Conservation (phyloP, 1,140 invertebrate species). For the Zaprionus inermis region DNA sequence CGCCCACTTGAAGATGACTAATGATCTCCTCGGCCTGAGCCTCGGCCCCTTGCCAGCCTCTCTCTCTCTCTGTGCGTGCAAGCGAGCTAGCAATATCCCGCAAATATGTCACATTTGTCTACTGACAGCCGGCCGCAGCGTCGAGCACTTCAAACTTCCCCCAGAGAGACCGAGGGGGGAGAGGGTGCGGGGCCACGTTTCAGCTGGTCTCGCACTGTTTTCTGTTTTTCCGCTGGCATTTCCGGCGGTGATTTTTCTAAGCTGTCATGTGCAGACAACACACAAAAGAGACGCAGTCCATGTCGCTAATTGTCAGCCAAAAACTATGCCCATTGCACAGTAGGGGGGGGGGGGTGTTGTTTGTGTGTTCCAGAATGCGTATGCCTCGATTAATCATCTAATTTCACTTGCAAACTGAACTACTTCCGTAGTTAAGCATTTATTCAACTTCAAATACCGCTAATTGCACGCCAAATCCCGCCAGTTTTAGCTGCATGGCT, state of each 20-base stretch:
- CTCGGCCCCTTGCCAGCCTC: not conserved
- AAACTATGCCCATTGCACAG: constrained; percentile 45
- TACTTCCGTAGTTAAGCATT: too few relatives aligned
- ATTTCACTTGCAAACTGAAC: too few relatives aligned
- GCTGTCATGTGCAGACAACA: constrained; percentile 73
- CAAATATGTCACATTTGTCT: constrained; percentile 79
- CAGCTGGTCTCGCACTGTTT: not conserved
- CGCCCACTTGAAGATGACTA: constrained; percentile 80
- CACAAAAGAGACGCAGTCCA: constrained; percentile 50
- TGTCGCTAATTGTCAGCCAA: constrained; percentile 70
- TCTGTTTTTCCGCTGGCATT: constrained; percentile 6
- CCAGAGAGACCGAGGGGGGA: not conserved
- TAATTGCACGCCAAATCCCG: not conserved
- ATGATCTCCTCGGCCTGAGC: constrained; percentile 50
- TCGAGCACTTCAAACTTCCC: constrained; percentile 60
- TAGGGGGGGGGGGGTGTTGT: not conserved
- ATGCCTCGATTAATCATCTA: too few relatives aligned
- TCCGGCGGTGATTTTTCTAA: constrained; percentile 76
- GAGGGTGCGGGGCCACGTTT: not conserved
- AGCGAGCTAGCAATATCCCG: constrained; percentile 38
- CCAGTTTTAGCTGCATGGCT: not conserved
- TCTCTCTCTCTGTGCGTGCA: not conserved
- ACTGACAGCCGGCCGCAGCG: constrained; percentile 41
- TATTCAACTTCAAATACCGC: too few relatives aligned
- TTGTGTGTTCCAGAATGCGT: constrained; percentile 1